Base-by-base conservation (phyloP, 2,888 invertebrate species). In the Crematogaster levior region DNA sequence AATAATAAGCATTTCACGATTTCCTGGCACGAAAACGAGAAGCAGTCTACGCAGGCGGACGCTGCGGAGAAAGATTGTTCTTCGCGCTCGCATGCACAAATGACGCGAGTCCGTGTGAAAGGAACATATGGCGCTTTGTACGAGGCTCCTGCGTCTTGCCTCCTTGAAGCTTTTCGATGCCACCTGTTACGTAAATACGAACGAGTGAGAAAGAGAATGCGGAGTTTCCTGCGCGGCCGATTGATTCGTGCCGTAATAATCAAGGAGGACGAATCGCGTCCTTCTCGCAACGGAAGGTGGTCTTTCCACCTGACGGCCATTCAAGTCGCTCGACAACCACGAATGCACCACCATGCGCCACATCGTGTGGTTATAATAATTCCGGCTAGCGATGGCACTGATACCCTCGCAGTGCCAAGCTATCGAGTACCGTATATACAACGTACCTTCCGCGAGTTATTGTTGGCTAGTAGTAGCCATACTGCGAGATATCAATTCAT, bases 201-300 rank as follows among this genome's bases (percentile, higher is more conserved):
- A 81, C 74, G 68, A 15, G 34, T 27, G 58, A 34, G 56, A n/a
- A 46, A 24, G 63, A 43, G 40, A 21, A 58, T 60, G 58, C 43
- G n/a, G 65, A 63, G 79, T 56, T 56, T 40, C 51, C 79, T 43
- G 58, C 85, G 84, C 86, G 63, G 88, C 88, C 91, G 90, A 92
- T 93, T 91, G 92, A 92, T 92, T 92, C 92, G 91, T 90, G 88
- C 82, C 84, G 81, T 90, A 90, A 90, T 90, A 86, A 85, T 86
- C 77, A 70, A 58, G 82, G 79, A 82, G 86, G 84, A 84, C 86
- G 86, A 84, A 60, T 83, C 73, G 73, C 70, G 86, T 77, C 81
- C 85, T 85, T 60, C 86, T 70, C 60, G 65, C 51, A 72, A 79
- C 77, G 53, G 61, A 61, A 82, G 77, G 72, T 74, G 74, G 65